Conservation (phyloP, 2,113 vertebrate genomes). For the Asarcornis scutulata region DNA sequence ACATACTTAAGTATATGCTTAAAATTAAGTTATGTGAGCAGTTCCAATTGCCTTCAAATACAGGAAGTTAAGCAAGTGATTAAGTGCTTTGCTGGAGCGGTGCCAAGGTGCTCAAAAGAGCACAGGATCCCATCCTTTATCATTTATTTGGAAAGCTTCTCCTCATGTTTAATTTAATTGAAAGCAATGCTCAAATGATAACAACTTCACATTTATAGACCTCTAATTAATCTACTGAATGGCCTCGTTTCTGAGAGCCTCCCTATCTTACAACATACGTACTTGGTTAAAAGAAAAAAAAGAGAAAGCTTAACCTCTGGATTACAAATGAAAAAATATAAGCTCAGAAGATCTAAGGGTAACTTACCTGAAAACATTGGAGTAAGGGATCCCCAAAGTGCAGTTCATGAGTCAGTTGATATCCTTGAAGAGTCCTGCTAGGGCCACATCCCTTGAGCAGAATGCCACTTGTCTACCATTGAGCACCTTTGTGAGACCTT, state of each 20-base stretch:
- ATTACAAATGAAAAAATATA: background rate
- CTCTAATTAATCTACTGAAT: slow-evolving; percentile 55
- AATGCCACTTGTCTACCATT: background rate
- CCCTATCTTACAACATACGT: background rate
- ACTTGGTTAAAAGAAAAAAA: background rate
- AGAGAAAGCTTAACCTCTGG: background rate
- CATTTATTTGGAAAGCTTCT: slow-evolving; percentile 54
- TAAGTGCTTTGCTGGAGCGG: slow-evolving; percentile 59
- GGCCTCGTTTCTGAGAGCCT: background rate
- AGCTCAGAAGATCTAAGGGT: background rate
- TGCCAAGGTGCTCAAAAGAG: slow-evolving; percentile 50
- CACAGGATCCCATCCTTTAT: slow-evolving; percentile 36
- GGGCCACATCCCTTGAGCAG: background rate
- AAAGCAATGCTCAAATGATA: slow-evolving; percentile 64
- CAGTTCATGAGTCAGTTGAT: background rate
- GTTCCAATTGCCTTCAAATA: slow-evolving; percentile 35
- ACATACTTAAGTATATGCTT: slow-evolving; percentile 20
- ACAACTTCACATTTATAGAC: slow-evolving; percentile 55
- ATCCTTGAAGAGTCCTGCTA: background rate
- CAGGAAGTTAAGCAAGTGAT: slow-evolving; percentile 57
- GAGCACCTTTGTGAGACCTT: background rate
- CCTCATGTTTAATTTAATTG: slow-evolving; percentile 65
- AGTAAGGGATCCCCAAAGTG: background rate
- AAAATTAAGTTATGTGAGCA: slow-evolving; percentile 38
- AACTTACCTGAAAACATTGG: background rate